Evolutionary conservation across 2,113 vertebrate genomes (phyloP).

Genomic region (Neoarius graeffei): DNA sequence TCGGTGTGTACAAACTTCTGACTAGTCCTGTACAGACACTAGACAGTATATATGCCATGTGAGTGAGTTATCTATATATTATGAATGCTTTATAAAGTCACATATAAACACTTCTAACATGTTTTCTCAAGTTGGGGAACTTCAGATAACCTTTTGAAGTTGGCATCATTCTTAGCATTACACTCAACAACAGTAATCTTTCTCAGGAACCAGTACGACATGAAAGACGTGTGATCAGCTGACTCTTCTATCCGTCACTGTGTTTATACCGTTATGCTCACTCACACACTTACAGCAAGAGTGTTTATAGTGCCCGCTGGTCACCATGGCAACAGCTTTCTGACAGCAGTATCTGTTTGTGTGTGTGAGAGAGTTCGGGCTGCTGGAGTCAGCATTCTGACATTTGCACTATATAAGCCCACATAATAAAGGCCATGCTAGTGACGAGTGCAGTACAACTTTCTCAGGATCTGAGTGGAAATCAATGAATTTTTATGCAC

Average conservation of each 20-base stretch:
- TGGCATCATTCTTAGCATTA: neutral
- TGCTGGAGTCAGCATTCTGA: conserved; percentile 23
- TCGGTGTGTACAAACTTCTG: too few relatives aligned
- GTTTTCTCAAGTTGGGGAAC: neutral
- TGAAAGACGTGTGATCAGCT: neutral
- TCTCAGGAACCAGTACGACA: neutral
- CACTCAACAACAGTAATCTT: neutral
- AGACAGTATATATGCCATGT: neutral
- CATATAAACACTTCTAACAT: neutral
- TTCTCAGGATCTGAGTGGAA: neutral
- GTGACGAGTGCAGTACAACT: neutral
- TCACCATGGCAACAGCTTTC: conserved; percentile 15
- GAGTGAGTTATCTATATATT: neutral
- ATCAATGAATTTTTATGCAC: neutral
- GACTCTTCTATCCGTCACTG: conserved; percentile 12
- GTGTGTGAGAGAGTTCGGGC: neutral
- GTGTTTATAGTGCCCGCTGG: conserved; percentile 30
- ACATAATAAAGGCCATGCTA: neutral
- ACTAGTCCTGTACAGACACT: neutral
- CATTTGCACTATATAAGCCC: conserved; percentile 27
- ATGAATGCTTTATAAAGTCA: neutral
- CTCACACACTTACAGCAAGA: conserved; percentile 14
- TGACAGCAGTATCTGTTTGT: neutral
- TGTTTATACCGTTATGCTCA: conserved; percentile 37
- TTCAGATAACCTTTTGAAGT: neutral